Evolutionary conservation across 2,113 vertebrate genomes (phyloP).

Genomic region (Mungos mungo): DNA sequence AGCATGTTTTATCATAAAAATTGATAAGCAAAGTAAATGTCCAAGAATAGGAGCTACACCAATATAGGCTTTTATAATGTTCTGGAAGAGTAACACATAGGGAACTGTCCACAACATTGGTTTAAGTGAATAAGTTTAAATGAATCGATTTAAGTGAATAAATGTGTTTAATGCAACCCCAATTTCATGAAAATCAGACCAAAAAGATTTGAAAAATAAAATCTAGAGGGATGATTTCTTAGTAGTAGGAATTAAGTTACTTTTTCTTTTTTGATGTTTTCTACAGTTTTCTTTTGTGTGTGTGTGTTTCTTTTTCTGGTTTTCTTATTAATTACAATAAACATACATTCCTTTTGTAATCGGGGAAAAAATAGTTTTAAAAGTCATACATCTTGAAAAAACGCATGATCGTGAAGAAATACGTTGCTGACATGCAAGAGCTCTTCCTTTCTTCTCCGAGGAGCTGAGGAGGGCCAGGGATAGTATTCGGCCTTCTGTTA

Average conservation of each 20-base stretch:
- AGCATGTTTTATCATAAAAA: slow-evolving; percentile 14
- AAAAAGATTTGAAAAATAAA: slow-evolving; percentile 21
- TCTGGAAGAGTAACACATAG: background rate
- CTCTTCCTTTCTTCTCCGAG: background rate
- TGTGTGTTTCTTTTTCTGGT: background rate
- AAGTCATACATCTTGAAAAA: slow-evolving; percentile 17
- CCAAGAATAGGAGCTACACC: background rate
- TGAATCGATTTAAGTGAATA: background rate
- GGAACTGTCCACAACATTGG: background rate
- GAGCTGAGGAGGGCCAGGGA: background rate
- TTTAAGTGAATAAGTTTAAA: background rate
- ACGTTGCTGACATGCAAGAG: background rate
- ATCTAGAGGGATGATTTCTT: slow-evolving; percentile 6
- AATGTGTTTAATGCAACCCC: background rate
- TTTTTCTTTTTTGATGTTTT: slow-evolving; percentile 31
- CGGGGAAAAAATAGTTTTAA: slow-evolving; percentile 11
- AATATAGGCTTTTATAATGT: background rate
- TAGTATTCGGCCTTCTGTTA: background rate
- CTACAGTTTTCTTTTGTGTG: background rate
- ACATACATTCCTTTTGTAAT: slow-evolving; percentile 14
- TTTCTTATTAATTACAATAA: slow-evolving; percentile 21
- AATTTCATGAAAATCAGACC: slow-evolving; percentile 31
- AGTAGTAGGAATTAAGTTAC: background rate
- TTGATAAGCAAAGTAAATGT: background rate
- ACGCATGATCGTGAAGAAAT: background rate